Evolutionary conservation across 2,797 vertebrate genomes (phyloP).

Genomic region (Galago senegalensis): DNA sequence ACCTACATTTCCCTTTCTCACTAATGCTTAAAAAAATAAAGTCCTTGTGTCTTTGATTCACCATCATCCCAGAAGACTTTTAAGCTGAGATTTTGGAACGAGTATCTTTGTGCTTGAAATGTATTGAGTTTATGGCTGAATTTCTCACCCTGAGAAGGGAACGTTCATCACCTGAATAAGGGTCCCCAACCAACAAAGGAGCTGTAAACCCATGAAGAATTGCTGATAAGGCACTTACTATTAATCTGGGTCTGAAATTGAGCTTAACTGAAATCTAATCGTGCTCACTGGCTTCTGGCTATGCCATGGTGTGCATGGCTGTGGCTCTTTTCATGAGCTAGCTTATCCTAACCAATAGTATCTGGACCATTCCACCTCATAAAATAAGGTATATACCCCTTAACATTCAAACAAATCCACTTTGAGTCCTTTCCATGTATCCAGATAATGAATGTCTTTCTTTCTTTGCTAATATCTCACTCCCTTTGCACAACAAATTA

Average conservation of each 20-base stretch:
- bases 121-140: slow-evolving; percentile 57
- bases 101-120: slow-evolving; percentile 66
- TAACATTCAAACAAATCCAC: background rate
- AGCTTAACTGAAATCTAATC: slow-evolving; percentile 41
- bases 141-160: background rate
- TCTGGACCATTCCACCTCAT: background rate
- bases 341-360: slow-evolving; percentile 6
- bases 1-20: background rate
- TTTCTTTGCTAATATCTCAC: background rate
- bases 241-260: slow-evolving; percentile 45
- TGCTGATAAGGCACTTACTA: slow-evolving; percentile 14
- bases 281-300: background rate
- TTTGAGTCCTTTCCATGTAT: background rate
- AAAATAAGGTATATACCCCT: background rate
- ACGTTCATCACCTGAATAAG: slow-evolving; percentile 39
- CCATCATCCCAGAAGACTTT: slow-evolving; percentile 24
- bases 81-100: slow-evolving; percentile 51
- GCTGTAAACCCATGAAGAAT: slow-evolving; percentile 6
- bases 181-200: slow-evolving; percentile 44
- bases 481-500: background rate
- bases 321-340: background rate
- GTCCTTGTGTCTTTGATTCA: slow-evolving; percentile 1
- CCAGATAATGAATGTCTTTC: background rate
- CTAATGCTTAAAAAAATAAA: slow-evolving; percentile 38
- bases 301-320: background rate